Evolutionary conservation across 2,888 invertebrate genomes (phyloP).

Genomic region (Melolontha melolontha): DNA sequence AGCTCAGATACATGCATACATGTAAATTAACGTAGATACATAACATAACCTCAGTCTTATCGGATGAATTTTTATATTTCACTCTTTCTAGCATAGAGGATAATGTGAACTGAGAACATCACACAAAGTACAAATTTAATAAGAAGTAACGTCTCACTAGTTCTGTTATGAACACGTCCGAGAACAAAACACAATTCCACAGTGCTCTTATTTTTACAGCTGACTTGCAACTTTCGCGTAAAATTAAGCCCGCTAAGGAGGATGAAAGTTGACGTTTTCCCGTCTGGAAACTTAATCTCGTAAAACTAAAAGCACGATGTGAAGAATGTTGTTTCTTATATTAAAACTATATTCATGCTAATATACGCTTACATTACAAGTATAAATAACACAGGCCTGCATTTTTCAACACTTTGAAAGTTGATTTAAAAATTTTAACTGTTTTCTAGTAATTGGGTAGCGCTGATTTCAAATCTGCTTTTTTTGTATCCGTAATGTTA

Average conservation of each 20-base stretch:
- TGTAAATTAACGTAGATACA: no score
- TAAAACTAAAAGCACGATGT: neutral
- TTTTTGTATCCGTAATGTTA: no score
- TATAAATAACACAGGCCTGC: no score
- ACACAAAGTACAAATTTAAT: slow-evolving; percentile 29
- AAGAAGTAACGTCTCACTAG: slow-evolving; percentile 21
- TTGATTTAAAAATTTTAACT: no score
- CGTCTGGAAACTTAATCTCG: slow-evolving; percentile 27
- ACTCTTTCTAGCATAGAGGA: no score
- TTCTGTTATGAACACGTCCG: neutral
- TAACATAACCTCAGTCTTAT: neutral
- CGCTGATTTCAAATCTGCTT: no score
- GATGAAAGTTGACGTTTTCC: slow-evolving; percentile 19
- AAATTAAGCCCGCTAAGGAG: slow-evolving; percentile 2
- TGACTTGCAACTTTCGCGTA: slow-evolving; percentile 27
- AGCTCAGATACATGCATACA: no score
- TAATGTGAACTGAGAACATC: slow-evolving; percentile 5
- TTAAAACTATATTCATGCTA: no score
- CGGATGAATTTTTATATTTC: slow-evolving; percentile 14
- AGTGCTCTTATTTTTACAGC: slow-evolving; percentile 10
- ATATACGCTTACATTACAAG: no score
- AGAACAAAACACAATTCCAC: slow-evolving; percentile 11
- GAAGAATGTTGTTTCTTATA: no score
- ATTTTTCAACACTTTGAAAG: no score
- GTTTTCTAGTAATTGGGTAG: no score